Evolutionary conservation across 2,888 invertebrate species (phyloP).

Genomic region (Campoletis raptor): DNA sequence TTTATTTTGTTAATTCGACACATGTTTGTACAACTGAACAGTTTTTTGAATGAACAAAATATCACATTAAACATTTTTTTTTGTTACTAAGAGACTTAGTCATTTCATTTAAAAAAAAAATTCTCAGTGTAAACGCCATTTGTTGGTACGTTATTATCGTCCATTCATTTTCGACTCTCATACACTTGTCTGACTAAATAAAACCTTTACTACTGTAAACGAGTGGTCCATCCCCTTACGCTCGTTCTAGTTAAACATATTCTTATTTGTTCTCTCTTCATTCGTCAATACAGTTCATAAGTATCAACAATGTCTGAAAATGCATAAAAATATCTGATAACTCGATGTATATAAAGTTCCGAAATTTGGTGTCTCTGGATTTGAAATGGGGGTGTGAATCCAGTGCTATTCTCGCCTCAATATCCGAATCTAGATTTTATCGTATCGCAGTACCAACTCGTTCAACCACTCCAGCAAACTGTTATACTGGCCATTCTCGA

Average conservation of each 20-base stretch:
- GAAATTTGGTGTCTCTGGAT: constrained; percentile 45
- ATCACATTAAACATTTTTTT: too few species aligned
- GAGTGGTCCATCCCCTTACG: neutral
- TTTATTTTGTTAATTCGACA: too few species aligned
- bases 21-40: too few species aligned
- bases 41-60: too few species aligned
- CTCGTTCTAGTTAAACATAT: neutral
- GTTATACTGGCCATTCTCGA: constrained; percentile 55
- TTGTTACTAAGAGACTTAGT: too few species aligned
- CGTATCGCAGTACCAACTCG: constrained; percentile 42
- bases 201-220: constrained; percentile 49
- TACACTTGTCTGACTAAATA: constrained; percentile 43
- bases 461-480: constrained; percentile 41
- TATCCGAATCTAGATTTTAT: constrained; percentile 61
- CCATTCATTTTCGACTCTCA: neutral
- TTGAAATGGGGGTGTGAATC: constrained; percentile 16
- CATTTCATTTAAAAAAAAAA: neutral
- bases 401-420: constrained; percentile 45
- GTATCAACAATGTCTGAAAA: constrained; percentile 6
- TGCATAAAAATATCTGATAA: constrained; percentile 32
- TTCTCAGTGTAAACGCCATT: neutral
- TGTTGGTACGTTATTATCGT: neutral
- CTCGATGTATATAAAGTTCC: constrained; percentile 6
- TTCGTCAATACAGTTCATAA: neutral
- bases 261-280: neutral